phyloP scores from a whole-genome alignment of 2,113 vertebrate genomes.

The Propithecus coquereli region DNA sequence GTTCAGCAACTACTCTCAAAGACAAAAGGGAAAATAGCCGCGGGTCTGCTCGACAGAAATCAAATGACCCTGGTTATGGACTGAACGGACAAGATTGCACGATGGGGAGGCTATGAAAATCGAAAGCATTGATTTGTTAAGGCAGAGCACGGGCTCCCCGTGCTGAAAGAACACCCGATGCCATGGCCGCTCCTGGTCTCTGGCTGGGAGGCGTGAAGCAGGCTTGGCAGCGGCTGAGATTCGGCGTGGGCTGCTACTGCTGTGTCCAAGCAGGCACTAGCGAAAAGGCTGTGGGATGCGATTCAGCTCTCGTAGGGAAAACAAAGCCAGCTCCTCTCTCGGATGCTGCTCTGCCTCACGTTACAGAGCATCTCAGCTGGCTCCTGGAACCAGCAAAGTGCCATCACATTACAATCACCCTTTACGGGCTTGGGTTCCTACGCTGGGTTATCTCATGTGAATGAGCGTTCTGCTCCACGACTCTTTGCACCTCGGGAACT shows the following conservation, averaged over 20 bases:
- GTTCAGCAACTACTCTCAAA: not conserved
- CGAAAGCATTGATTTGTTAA: not conserved
- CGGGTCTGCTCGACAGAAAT: not conserved
- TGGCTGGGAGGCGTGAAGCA: not conserved
- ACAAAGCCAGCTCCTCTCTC: not conserved
- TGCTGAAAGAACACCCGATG: not conserved
- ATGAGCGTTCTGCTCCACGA: fast-evolving
- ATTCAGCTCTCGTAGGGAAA: not conserved
- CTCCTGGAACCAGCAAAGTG: not conserved
- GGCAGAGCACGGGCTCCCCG: fast-evolving
- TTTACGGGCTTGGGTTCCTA: not conserved
- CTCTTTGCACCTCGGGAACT: too few relatives aligned
- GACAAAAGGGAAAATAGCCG: not conserved
- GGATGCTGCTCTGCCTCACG: fast-evolving
- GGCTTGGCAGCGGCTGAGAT: fast-evolving
- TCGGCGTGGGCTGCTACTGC: fast-evolving
- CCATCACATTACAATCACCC: not conserved
- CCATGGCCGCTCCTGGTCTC: not conserved
- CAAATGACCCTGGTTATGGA: not conserved
- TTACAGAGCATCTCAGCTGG: too few relatives aligned
- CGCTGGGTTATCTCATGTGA: not conserved
- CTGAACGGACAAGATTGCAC: not conserved
- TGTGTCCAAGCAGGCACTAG: not conserved
- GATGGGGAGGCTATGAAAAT: not conserved
- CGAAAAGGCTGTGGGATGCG: fast-evolving